A percentile compares a stretch with the other conserved stretches of the same genome.
phyloP scores from a whole-genome alignment of 2,113 vertebrate genomes.

The Coptodon bakossiorum region DNA sequence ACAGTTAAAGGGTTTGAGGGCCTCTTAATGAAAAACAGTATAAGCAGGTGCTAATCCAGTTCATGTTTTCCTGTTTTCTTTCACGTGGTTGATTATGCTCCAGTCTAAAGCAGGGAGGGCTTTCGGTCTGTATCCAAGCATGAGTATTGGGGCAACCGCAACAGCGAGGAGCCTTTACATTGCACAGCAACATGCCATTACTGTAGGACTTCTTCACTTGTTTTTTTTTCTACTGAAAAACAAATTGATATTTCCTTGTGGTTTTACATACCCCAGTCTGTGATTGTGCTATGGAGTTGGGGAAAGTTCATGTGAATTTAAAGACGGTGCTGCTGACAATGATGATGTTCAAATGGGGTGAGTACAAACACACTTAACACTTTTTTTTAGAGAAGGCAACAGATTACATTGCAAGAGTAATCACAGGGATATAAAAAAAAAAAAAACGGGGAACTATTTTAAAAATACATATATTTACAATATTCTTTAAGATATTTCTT shows the following conservation, averaged over 20 bases:
- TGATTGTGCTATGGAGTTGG: slow-evolving; percentile 67
- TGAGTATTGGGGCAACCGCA: background rate
- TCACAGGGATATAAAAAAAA: background rate
- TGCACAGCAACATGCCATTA: background rate
- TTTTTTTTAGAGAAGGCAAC: background rate
- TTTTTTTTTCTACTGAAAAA: background rate
- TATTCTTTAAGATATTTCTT: background rate
- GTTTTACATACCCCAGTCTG: background rate
- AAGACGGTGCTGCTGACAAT: slow-evolving; percentile 60
- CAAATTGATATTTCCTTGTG: background rate
- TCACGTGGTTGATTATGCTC: slow-evolving; percentile 32
- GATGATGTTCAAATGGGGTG: slow-evolving; percentile 72
- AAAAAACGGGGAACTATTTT: background rate
- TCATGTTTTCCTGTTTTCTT: slow-evolving; percentile 53
- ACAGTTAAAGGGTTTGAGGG: background rate
- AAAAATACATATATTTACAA: background rate
- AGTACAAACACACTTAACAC: background rate
- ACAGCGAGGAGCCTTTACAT: background rate
- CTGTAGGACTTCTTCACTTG: background rate
- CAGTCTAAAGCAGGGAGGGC: slow-evolving; percentile 28
- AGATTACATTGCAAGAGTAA: background rate
- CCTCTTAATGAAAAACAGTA: background rate
- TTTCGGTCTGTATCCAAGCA: slow-evolving; percentile 44
- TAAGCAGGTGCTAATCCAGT: slow-evolving; percentile 33
- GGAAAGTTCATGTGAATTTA: slow-evolving; percentile 50